Evolutionary conservation across 1,140 invertebrate genomes (phyloP), one percentile per base, ranked within the genome.

Genomic region (Dendroctonus valens): DNA sequence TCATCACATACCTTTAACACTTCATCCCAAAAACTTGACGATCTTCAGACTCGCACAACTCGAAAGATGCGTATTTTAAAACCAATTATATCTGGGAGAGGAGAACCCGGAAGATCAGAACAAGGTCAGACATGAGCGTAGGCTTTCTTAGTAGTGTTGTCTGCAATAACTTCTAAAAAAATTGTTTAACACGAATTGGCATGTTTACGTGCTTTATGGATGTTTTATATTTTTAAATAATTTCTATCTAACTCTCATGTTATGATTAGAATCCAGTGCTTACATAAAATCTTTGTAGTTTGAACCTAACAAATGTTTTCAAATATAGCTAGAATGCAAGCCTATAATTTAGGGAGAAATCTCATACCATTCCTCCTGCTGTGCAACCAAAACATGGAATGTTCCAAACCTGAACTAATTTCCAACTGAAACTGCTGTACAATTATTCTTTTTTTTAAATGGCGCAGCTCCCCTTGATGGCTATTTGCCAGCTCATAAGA

Each of bases 291-390:
- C 44, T 26, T 26, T 26, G 26, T 26, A 26, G 26, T 26, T 26
- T 26, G 26, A 26, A 26, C 26, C 26, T 59, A 46, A 59, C 57
- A n/a, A 59, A 59, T n/a, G 46, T 59, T 15, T 15, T 44, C 11
- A 55, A 12, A 41, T 41, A 55, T 49, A 70, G 70, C 70, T 46
- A 54, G 70, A 67, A 68, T 72, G 68, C 72, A 72, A 66, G 66
- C 72, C 9, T 68, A 67, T 48, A 65, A 68, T 48, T 61, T 74
- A 55, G 55, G 58, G 7, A 57, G 65, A 61, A 65, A 68, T 14
- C 46, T 71, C 14, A 51, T 62, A 41, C 67, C 68, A 67, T 67
- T 14, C 67, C 65, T 9, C 53, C 69, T 5, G 26, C 26, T 26
- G 60, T 59, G 9, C 51, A 64, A 51, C 59, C 72, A 12, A 74